Conservation (phyloP, 2,888 invertebrate genomes). For the Mimas tiliae region DNA sequence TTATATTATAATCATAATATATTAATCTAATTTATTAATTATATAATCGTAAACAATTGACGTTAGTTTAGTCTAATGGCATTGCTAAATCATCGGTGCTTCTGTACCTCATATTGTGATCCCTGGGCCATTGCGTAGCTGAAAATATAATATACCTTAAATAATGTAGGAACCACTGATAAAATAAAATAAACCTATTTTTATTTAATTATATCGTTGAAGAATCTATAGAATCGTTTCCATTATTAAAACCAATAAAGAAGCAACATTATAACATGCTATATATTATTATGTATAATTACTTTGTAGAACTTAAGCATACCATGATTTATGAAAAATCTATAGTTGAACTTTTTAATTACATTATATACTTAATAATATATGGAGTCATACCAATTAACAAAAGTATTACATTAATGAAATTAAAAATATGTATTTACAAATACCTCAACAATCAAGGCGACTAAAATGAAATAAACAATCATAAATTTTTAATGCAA, state of each 20-base stretch:
- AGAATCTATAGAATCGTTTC: too few relatives aligned
- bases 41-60: slow-evolving; percentile 30
- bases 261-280: too few relatives aligned
- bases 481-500: background rate
- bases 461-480: background rate
- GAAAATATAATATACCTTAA: slow-evolving; percentile 42
- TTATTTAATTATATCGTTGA: too few relatives aligned
- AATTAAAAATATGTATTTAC: slow-evolving; percentile 24
- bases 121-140: slow-evolving; percentile 83
- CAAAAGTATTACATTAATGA: too few relatives aligned
- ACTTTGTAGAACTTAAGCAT: too few relatives aligned
- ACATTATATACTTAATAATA: too few relatives aligned
- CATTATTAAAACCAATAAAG: too few relatives aligned
- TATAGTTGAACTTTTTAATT: too few relatives aligned
- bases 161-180: background rate
- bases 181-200: too few relatives aligned
- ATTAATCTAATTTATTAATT: background rate
- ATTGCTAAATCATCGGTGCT: slow-evolving; percentile 73
- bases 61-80: slow-evolving; percentile 39
- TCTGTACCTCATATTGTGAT: slow-evolving; percentile 77
- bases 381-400: too few relatives aligned
- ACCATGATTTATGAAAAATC: too few relatives aligned
- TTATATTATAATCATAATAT: slow-evolving; percentile 33
- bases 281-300: too few relatives aligned
- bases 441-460: background rate